Evolutionary conservation across 2,797 vertebrate species (phyloP), one percentile per base, ranked within the genome.

Genomic region (Pseudochaenichthys georgianus): DNA sequence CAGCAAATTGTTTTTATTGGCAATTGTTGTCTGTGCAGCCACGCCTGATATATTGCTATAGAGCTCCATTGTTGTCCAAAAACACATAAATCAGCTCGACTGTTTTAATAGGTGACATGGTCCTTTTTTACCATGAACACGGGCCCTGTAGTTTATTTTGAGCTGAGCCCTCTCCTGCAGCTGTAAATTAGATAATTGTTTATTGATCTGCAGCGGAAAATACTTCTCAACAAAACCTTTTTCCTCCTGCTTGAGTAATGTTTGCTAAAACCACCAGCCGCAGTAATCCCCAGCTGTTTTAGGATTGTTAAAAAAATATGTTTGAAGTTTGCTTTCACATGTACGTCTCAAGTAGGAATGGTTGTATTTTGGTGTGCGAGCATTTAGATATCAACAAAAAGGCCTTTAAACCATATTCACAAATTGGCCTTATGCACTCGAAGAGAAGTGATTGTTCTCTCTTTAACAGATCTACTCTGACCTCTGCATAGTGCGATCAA

Each of bases 121-220:
- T 50, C 1, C 7, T 43, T 58, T 42, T 67, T 50, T 67, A 21
- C 54, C 59, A 51, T 48, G 65, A n/a, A 57, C 4, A 17, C 42
- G 7, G 21, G 17, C 12, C 52, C 45, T 17, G 3, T 38, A 9
- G 34, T 77, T 67, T 61, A 41, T 45, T 0, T 34, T 17, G 11
- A 46, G 2, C 45, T 2, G 0, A 46, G 10, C 0, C 28, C 23
- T 65, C 0, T 19, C 15, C 43, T 64, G 28, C 38, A 58, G 41
- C 54, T 5, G 5, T 61, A 57, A 58, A 50, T 63, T 59, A 55
- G 59, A 15, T 13, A 60, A 63, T 13, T n/a, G 11, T 28, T 15
- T 11, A 63, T 75, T 64, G 57, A 73, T 78, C 58, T 9, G 5
- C 45, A 43, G 13, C 15, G 69, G 38, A 62, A 63, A 80, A 42